Percentiles rank a stretch among this genome's conserved stretches.
Conservation (phyloP, 1,140 invertebrate species). For the Coptotermes formosanus region DNA sequence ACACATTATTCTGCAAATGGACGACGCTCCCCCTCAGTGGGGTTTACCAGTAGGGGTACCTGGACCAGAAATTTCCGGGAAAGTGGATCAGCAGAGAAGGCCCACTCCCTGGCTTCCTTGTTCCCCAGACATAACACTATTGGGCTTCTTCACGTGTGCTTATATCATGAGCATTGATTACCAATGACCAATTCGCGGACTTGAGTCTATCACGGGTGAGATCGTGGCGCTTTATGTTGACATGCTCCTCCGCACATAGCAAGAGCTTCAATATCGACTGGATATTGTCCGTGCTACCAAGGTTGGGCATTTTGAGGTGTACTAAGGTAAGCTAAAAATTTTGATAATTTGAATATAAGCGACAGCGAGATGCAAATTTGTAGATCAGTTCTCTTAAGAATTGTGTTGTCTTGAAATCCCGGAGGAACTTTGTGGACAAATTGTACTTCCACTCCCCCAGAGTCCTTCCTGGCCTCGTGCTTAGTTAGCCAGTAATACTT, state of each 20-base stretch:
- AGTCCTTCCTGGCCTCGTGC: too few species aligned
- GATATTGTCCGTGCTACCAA: too few species aligned
- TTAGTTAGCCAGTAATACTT: too few species aligned
- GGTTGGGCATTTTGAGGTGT: too few species aligned
- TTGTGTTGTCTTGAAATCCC: too few species aligned
- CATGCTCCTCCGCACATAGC: not conserved
- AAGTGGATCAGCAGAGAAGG: constrained; percentile 47
- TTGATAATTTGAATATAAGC: too few species aligned
- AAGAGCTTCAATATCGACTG: not conserved
- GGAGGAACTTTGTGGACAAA: too few species aligned
- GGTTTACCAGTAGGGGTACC: constrained; percentile 34
- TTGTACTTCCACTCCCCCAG: too few species aligned
- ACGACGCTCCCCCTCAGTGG: constrained; percentile 40
- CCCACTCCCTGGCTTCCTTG: constrained; percentile 44
- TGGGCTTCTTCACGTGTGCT: constrained; percentile 48
- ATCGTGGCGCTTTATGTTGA: not conserved
- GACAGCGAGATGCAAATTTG: too few species aligned
- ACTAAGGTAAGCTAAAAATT: too few species aligned
- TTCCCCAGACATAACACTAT: constrained; percentile 46
- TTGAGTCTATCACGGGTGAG: not conserved
- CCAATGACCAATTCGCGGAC: constrained; percentile 36
- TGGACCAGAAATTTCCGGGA: constrained; percentile 41
- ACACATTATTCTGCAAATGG: constrained; percentile 38
- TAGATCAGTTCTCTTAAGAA: too few species aligned
- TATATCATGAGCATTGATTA: constrained; percentile 41